phyloP scores from a whole-genome alignment of 2,888 invertebrate genomes.

The Chrysodeixis includens region DNA sequence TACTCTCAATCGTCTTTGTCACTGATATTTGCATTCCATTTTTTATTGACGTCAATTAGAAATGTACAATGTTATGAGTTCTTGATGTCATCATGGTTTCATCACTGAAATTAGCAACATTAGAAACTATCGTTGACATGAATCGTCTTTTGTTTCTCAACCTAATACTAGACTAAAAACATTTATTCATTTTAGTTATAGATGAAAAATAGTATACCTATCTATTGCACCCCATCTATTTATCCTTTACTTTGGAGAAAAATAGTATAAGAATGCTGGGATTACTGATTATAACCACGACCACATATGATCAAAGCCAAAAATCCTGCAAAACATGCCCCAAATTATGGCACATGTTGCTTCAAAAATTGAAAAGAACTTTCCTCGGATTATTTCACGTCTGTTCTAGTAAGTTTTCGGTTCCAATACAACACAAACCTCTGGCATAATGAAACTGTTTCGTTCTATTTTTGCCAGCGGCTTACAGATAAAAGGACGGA shows the following conservation, averaged over 20 bases:
- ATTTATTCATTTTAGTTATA: too few relatives aligned
- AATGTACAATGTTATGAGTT: constrained; percentile 1
- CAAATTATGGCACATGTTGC: not conserved
- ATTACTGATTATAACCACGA: too few relatives aligned
- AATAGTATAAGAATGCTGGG: too few relatives aligned
- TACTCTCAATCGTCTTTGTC: not conserved
- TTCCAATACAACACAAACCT: constrained; percentile 14
- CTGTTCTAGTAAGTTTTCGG: not conserved
- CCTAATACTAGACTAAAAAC: not conserved
- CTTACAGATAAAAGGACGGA: constrained; percentile 30
- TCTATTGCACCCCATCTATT: too few relatives aligned
- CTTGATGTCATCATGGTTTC: not conserved
- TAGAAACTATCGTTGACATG: not conserved
- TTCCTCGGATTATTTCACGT: not conserved
- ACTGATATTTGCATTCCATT: constrained; percentile 1
- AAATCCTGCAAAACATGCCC: not conserved
- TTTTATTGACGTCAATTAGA: not conserved
- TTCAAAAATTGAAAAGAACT: not conserved
- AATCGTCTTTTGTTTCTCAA: not conserved
- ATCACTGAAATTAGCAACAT: not conserved
- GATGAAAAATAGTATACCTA: too few relatives aligned
- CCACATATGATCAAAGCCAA: too few relatives aligned
- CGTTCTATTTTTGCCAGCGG: constrained; percentile 27
- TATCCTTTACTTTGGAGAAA: too few relatives aligned
- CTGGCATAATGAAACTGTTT: constrained; percentile 30